Base-by-base conservation (phyloP, 2,113 vertebrate genomes). In the Entelurus aequoreus region DNA sequence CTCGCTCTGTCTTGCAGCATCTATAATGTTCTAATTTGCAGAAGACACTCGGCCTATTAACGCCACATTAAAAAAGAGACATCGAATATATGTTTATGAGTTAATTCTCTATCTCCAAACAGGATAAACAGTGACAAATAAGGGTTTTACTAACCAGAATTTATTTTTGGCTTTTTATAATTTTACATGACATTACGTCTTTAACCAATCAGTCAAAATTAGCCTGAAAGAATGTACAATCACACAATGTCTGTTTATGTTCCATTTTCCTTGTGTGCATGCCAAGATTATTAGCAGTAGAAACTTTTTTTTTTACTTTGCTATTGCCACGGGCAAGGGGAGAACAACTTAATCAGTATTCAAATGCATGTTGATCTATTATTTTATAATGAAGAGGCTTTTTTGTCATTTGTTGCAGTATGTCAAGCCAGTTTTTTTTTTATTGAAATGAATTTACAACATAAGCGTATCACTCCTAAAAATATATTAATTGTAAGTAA, bases 1-100 rank as follows among this genome's bases (percentile, higher is more conserved):
- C 66, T 82, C 62, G 42, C 65, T 69, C 15, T 68, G 71, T 72
- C 68, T 71, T 68, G 68, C 65, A 63, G 71, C 8, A 44, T 63
- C 79, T 73, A 60, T 85, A 77, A 61, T 58, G 69, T 66, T 75
- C 74, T 61, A 64, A 59, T n/a, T 6, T 49, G 8, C 51, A 54
- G 54, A 1, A 14, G 13, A 63, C 36, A 36, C 54, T 49, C 49
- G 48, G 16, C n/a, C 14, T 48, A 49, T 53, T 57, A 21, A 70
- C 16, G 51, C 63, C 8, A 21, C 48, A 62, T 16, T 19, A 28
- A n/a, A 37, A 57, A 36, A 38, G 10, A 65, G 1, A 54, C 10
- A 37, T 37, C n/a, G 46, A n/a, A 57, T 50, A 37, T 48, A 12
- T 65, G 48, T 36, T 28, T 36, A 54, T 12, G 4, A 63, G 48